phyloP scores from a whole-genome alignment of 2,797 vertebrate species.

The Esox masquinongy region DNA sequence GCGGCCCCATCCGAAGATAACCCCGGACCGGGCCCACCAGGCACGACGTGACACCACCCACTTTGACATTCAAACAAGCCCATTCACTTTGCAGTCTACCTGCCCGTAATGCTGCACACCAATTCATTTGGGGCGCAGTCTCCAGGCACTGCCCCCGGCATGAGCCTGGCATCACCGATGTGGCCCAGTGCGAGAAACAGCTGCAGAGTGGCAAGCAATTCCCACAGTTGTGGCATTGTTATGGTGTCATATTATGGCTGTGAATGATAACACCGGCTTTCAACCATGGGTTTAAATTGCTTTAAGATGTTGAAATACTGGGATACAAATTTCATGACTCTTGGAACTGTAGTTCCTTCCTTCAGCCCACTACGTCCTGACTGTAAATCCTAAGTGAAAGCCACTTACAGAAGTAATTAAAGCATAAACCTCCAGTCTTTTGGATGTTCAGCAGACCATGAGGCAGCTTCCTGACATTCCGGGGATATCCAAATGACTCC shows the following conservation, averaged over 20 bases:
- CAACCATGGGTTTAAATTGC: conserved; percentile 7
- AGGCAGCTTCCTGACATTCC: too few relatives aligned
- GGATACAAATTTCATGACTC: conserved; percentile 4
- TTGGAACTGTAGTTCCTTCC: background rate
- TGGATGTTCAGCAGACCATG: too few relatives aligned
- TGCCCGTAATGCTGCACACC: background rate
- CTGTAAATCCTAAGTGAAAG: background rate
- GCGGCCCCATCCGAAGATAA: too few relatives aligned
- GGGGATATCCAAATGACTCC: too few relatives aligned
- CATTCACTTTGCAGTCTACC: background rate
- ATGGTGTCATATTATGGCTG: background rate
- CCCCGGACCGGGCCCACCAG: too few relatives aligned
- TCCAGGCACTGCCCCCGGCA: too few relatives aligned
- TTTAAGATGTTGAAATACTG: background rate
- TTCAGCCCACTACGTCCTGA: background rate
- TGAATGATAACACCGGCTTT: conserved; percentile 5
- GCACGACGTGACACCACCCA: too few relatives aligned
- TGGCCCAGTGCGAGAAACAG: background rate
- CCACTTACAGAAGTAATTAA: too few relatives aligned
- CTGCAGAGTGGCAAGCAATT: background rate
- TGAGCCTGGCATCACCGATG: background rate
- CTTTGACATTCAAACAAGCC: too few relatives aligned
- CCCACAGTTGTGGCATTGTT: background rate
- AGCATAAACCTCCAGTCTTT: too few relatives aligned
- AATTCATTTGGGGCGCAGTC: conserved; percentile 3